These are phyloP conservation scores for Donacobius atricapilla DNA, from an alignment of 2,113 vertebrate species.

Conservation along the genomic window DNA sequence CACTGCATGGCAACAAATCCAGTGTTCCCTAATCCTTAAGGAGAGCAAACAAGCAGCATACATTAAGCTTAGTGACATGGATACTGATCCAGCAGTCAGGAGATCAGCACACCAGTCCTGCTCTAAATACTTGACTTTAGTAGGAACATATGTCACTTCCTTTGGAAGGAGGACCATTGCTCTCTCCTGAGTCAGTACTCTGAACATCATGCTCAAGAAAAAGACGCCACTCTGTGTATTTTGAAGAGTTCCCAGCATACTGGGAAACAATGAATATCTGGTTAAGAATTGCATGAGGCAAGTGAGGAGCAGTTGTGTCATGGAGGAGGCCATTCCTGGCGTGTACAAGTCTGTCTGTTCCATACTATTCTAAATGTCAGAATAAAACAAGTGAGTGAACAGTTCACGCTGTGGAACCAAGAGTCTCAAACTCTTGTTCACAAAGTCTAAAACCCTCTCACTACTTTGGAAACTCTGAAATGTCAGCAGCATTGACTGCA, in stretches of 20 bases:
- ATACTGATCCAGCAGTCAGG: neutral
- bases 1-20: neutral
- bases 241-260: neutral
- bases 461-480: neutral
- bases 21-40: neutral
- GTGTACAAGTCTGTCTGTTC: neutral
- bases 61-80: neutral
- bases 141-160: neutral
- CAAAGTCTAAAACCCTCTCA: neutral
- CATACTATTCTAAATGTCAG: neutral
- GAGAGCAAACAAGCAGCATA: neutral
- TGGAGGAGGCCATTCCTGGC: neutral
- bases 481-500: neutral
- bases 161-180: neutral
- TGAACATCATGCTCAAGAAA: neutral
- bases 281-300: neutral
- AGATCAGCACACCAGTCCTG: neutral
- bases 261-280: neutral
- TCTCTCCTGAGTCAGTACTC: neutral
- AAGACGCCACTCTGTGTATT: fast-evolving
- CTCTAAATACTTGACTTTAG: neutral
- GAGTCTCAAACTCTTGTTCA: neutral
- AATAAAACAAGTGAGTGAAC: neutral
- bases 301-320: neutral
- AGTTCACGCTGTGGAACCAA: neutral